Evolutionary conservation across 2,113 vertebrate species (phyloP), one percentile per base, ranked within the genome.

Genomic region (Hippolais icterina): DNA sequence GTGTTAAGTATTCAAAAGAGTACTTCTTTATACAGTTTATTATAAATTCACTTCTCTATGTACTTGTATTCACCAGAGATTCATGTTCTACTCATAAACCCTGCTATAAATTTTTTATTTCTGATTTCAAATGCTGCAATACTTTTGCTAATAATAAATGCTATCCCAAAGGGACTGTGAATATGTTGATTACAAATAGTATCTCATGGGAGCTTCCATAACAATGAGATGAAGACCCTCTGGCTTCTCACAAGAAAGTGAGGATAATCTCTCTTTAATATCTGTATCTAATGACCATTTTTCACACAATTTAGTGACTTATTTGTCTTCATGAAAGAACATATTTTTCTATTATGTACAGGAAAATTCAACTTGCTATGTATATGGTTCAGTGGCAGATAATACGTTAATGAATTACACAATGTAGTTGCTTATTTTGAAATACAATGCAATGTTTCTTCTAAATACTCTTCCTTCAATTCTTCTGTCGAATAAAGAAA

Each of bases 71-170:
- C 95, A 93, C 90, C 88, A 71, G 96, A 97, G 95, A 97, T 96
- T 97, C 83, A 84, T 82, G 72, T 84, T 94, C 87, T 97, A 39
- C 90, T 94, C 91, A 54, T 97, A 97, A 98, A 98, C 39, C 21
- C 47, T 71, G 74, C 81, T 92, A 93, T 97, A 97, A 95, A 60
- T 96, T 84, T 97, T 98, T 97, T 97, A 97, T 89, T 86, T 97
- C 95, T 93, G 82, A 96, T 97, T 97, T 98, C 87, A 97, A 97
- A 96, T 83, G 68, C 82, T 92, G 41, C 81, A 85, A 83, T 94
- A 83, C 13, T 82, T 95, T 95, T 96, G 93, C 84, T 96, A 90
- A 92, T 94, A 98, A 94, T 87, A 97, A 97, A 94, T 95, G 33
- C 69, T 92, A 76, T 92, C 94, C 88, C 95, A 89, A 31, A 84